These are phyloP conservation scores for Myiotriccus ornatus DNA, from an alignment of 2,797 vertebrate genomes.

Conservation along the genomic window DNA sequence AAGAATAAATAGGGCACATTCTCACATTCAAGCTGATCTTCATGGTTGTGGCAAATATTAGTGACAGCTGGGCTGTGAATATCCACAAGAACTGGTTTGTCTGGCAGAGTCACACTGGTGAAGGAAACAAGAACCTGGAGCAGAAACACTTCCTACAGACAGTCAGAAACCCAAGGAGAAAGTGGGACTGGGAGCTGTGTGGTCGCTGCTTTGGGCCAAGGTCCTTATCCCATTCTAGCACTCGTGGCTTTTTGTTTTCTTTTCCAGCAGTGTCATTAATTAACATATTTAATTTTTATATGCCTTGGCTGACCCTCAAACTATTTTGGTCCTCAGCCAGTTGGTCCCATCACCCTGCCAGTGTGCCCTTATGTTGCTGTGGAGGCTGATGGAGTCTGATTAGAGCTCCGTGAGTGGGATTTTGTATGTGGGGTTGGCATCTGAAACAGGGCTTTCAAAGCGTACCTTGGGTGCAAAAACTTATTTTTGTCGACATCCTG, in stretches of 20 bases:
- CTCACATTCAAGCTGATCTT: not conserved
- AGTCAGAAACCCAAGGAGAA: not conserved
- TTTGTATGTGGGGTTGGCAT: not conserved
- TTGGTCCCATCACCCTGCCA: not conserved
- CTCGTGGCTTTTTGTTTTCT: not conserved
- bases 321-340: not conserved
- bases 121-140: not conserved
- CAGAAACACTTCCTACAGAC: not conserved
- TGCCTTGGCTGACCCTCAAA: not conserved
- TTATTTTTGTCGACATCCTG: not conserved
- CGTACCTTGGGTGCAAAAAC: not conserved
- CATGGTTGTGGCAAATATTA: not conserved
- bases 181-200: not conserved
- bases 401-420: not conserved
- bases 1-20: not conserved
- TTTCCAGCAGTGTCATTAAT: not conserved
- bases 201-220: not conserved
- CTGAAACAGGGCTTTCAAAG: not conserved
- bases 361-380: not conserved
- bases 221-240: not conserved
- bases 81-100: not conserved
- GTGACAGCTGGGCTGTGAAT: not conserved
- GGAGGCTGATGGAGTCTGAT: not conserved
- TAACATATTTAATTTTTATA: not conserved
- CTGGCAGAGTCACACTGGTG: not conserved